These are phyloP conservation scores for Smithornis capensis DNA, from an alignment of 2,113 vertebrate species.

Conservation along the genomic window DNA sequence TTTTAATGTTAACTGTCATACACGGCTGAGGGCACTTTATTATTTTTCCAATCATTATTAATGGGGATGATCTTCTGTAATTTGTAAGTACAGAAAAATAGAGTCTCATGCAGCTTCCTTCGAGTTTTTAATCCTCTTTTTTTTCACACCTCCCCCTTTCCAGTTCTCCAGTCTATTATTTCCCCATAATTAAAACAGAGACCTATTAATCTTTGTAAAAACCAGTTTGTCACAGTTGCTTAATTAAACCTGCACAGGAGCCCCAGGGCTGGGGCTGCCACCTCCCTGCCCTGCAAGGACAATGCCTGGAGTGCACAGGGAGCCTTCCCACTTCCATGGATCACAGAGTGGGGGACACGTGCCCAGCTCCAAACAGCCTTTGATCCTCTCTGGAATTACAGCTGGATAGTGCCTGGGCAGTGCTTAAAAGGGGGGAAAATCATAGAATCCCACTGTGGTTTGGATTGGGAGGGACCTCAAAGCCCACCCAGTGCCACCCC, in stretches of 20 bases:
- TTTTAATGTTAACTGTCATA: slow-evolving; percentile 23
- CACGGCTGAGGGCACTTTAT: not conserved
- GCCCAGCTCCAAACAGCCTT: not conserved
- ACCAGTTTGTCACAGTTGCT: not conserved
- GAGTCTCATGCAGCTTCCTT: not conserved
- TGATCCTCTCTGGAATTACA: accelerated
- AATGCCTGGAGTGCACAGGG: accelerated
- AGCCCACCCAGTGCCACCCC: not conserved
- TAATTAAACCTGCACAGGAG: not conserved
- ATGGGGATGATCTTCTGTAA: slow-evolving; percentile 23
- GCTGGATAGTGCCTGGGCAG: not conserved
- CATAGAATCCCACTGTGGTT: accelerated
- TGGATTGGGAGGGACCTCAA: accelerated
- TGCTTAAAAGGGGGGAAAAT: too few relatives aligned
- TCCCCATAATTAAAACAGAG: slow-evolving; percentile 14
- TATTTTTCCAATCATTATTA: slow-evolving; percentile 48
- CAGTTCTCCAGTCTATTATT: not conserved
- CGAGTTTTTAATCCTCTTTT: slow-evolving; percentile 19
- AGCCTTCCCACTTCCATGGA: accelerated
- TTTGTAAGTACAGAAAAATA: slow-evolving; percentile 9
- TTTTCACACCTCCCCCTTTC: not conserved
- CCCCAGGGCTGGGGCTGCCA: accelerated
- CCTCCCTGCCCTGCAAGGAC: not conserved
- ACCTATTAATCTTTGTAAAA: slow-evolving; percentile 6
- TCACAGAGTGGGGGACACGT: accelerated